Evolutionary conservation across 2,113 vertebrate species (phyloP).

Genomic region (Hoplias malabaricus): DNA sequence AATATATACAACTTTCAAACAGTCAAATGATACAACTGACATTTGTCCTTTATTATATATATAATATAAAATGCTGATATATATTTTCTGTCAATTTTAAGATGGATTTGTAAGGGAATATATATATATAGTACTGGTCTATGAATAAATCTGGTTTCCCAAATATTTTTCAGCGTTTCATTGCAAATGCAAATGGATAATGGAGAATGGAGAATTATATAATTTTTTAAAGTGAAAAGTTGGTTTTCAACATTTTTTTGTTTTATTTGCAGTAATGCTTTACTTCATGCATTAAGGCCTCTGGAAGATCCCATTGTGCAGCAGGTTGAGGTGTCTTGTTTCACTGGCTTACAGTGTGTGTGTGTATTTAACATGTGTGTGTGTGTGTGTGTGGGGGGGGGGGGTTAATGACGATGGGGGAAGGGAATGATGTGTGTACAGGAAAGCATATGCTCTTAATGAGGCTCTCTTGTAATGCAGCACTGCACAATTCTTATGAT

Average conservation of each 20-base stretch:
- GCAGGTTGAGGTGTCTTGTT: conserved; percentile 49
- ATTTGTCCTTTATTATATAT: neutral
- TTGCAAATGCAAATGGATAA: no score
- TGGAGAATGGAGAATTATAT: no score
- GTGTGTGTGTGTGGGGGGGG: conserved; percentile 30
- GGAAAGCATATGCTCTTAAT: conserved; percentile 73
- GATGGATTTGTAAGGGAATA: no score
- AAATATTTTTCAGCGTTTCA: no score
- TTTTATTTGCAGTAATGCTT: neutral
- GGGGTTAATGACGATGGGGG: conserved; percentile 20
- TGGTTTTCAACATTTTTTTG: neutral
- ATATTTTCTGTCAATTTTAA: no score
- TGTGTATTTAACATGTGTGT: conserved; percentile 32
- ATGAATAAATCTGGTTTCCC: no score
- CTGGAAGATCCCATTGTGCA: conserved; percentile 41
- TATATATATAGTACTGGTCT: no score
- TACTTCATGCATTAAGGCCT: conserved; percentile 12
- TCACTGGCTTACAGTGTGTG: conserved; percentile 40
- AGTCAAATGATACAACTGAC: no score
- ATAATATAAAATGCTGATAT: no score
- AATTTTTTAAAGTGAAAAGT: no score
- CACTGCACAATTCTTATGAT: conserved; percentile 72
- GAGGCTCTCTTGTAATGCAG: conserved; percentile 73
- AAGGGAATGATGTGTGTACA: conserved; percentile 67
- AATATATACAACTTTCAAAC: neutral